A percentile compares a stretch with the other conserved stretches of the same genome.
Evolutionary conservation across 1,140 invertebrate species (phyloP).

Genomic region (Aricia agestis): DNA sequence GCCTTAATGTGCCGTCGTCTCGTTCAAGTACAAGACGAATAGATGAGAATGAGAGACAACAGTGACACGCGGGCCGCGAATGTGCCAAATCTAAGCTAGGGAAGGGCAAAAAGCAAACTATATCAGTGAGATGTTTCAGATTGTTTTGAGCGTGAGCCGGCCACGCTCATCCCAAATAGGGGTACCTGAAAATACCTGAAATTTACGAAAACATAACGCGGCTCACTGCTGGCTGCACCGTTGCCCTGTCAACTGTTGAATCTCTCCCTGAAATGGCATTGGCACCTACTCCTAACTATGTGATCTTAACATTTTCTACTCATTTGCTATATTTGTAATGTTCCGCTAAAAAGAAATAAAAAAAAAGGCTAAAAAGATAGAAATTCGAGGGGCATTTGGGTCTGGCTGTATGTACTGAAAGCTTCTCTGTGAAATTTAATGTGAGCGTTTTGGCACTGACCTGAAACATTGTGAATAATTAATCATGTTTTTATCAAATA

Average conservation of each 20-base stretch:
- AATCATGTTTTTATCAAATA: constrained; percentile 1
- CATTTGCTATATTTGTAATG: neutral
- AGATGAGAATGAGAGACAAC: constrained; percentile 77
- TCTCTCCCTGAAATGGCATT: constrained; percentile 68
- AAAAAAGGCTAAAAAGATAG: neutral
- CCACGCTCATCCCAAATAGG: constrained; percentile 56
- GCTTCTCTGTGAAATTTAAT: constrained; percentile 24
- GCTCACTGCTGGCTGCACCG: constrained; percentile 66
- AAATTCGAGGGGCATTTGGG: neutral
- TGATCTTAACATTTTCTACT: neutral
- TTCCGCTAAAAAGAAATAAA: constrained; percentile 2
- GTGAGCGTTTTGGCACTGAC: constrained; percentile 30
- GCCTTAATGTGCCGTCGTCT: constrained; percentile 74
- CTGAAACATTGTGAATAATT: constrained; percentile 30
- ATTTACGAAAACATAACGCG: constrained; percentile 65
- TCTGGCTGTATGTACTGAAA: constrained; percentile 1
- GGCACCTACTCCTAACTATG: constrained; percentile 50
- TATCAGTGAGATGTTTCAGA: constrained; percentile 72
- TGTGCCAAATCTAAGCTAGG: constrained; percentile 78
- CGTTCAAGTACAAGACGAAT: constrained; percentile 76
- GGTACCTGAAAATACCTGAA: constrained; percentile 75
- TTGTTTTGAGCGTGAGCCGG: constrained; percentile 52
- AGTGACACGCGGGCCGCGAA: constrained; percentile 76
- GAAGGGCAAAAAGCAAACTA: constrained; percentile 77
- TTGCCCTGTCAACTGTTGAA: constrained; percentile 74